Percentiles rank a stretch among this genome's conserved stretches.
phyloP scores from a whole-genome alignment of 2,113 vertebrate genomes.

The Myocastor coypus region DNA sequence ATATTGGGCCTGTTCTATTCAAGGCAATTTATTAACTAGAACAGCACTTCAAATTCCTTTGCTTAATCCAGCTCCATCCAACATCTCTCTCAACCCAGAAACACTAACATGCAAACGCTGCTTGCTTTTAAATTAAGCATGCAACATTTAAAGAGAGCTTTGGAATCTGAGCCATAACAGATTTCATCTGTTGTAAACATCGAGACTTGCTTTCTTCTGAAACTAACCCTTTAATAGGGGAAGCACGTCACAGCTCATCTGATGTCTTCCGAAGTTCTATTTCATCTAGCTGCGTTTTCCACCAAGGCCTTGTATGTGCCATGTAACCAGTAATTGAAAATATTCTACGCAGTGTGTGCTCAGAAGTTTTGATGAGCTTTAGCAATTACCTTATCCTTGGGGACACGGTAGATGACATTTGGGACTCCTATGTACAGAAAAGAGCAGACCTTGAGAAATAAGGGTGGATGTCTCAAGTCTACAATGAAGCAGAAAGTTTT shows the following conservation, averaged over 20 bases:
- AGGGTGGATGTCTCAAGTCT: background rate
- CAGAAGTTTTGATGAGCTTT: constrained; percentile 17
- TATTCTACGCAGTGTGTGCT: background rate
- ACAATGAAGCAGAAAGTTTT: background rate
- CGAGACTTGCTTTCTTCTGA: background rate
- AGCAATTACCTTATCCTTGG: constrained; percentile 18
- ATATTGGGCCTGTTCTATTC: background rate
- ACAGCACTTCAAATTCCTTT: background rate
- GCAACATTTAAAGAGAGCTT: background rate
- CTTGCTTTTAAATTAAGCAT: constrained; percentile 46
- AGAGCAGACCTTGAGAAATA: constrained; percentile 27
- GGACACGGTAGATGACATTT: constrained; percentile 10
- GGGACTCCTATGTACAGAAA: background rate
- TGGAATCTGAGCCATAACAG: background rate
- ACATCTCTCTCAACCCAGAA: background rate
- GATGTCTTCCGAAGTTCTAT: constrained; percentile 48
- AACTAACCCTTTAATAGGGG: background rate
- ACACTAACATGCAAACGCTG: background rate
- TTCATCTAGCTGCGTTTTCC: constrained; percentile 15
- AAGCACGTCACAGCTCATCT: constrained; percentile 17
- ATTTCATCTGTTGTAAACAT: constrained; percentile 39
- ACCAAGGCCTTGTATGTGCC: background rate
- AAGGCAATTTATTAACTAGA: constrained; percentile 29
- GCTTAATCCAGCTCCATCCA: background rate
- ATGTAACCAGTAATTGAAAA: constrained; percentile 46